Evolutionary conservation across 2,113 vertebrate genomes (phyloP).

Genomic region (Cavia aperea): DNA sequence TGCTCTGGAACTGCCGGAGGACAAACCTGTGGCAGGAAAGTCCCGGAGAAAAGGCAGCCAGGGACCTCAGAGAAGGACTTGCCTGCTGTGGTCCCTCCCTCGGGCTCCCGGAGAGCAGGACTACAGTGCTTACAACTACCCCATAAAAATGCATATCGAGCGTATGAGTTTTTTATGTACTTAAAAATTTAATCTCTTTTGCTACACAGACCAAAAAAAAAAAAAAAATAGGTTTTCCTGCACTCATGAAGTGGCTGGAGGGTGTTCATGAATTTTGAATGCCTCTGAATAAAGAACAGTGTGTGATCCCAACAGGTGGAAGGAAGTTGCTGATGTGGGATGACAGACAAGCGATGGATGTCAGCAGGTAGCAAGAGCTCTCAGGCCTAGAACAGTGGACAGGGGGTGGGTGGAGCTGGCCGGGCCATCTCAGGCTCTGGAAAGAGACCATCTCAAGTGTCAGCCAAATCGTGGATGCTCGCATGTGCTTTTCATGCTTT

Average conservation of each 20-base stretch:
- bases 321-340: conserved; percentile 36
- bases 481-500: neutral
- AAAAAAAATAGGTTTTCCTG: conserved; percentile 12
- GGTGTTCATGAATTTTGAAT: conserved; percentile 45
- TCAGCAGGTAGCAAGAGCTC: conserved; percentile 36
- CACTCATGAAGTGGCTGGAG: conserved; percentile 43
- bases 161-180: neutral
- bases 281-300: conserved; percentile 43
- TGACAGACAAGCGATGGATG: conserved; percentile 40
- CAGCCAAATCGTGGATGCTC: neutral
- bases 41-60: neutral
- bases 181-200: neutral
- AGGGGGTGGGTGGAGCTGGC: neutral
- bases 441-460: neutral
- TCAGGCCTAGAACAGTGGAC: neutral
- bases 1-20: neutral
- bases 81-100: neutral
- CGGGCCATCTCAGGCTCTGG: neutral
- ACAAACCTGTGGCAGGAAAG: neutral
- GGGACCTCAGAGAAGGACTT: neutral
- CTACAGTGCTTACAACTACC: neutral
- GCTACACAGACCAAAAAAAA: neutral
- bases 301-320: conserved; percentile 32
- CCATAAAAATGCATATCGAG: neutral
- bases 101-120: neutral